Evolutionary conservation across 2,113 vertebrate species (phyloP), one percentile per base, ranked within the genome.

Genomic region (Phaethon lepturus): DNA sequence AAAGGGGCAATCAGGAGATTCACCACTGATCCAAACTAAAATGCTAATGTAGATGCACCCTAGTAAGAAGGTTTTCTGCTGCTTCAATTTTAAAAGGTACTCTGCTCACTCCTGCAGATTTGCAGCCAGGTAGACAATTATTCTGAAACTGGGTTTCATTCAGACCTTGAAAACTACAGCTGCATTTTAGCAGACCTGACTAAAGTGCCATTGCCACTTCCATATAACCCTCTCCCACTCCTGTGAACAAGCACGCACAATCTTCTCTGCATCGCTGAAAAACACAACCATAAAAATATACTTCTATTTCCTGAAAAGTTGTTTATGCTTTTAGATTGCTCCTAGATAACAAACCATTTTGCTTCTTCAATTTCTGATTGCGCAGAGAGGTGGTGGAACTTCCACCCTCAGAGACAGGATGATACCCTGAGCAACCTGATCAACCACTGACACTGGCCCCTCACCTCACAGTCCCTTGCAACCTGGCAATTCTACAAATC

Each of bases 401-500:
- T 73, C 17, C 17, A 50, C 3, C 28, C 59, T 81, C 40, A 86
- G 13, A 88, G 24, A 78, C 31, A 69, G 31, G 15, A 66, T 5
- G 6, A 74, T 18, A 78, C 26, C n/a, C 55, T 78, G 38, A 90
- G n/a, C 55, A 55, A 86, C 3, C 15, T 55, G 50, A 66, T 42
- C 67, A 82, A 60, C 2, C 28, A 28, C 60, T 40, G 9, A 40
- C 3, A 3, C 33, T 19, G 2, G 5, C 42, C 11, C 50, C 1
- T 1, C 0, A 0, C 29, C 44, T 59, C n/a, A 22, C 7, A 7
- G 31, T 8, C 74, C 47, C 60, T 58, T 56, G 35, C 25, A 74
- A 56, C 5, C 55, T 81, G 23, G 29, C 60, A 56, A 16, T 44
- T 78, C 22, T 56, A 29, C 33, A 38, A 47, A 33, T 15, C 9